Conservation (phyloP, 2,113 vertebrate genomes). For the Coptodon bakossiorum region DNA sequence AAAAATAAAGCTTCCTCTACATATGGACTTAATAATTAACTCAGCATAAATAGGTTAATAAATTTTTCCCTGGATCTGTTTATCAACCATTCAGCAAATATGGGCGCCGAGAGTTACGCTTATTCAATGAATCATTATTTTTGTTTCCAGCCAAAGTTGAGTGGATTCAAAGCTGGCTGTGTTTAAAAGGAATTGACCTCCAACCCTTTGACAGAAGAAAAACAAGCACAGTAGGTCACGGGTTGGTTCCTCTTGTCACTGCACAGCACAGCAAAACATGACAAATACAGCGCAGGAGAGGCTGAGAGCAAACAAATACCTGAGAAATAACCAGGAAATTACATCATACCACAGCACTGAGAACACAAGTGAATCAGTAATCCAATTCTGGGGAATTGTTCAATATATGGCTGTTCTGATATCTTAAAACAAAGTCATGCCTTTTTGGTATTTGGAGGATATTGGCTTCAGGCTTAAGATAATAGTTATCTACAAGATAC, state of each 20-base stretch:
- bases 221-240: constrained; percentile 66
- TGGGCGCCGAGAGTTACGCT: not conserved
- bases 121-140: constrained; percentile 39
- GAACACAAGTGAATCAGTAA: constrained; percentile 62
- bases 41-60: constrained; percentile 36
- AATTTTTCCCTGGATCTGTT: constrained; percentile 3
- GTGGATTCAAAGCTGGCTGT: constrained; percentile 31
- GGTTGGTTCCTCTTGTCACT: constrained; percentile 55
- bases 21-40: constrained; percentile 58
- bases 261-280: constrained; percentile 36
- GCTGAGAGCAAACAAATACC: constrained; percentile 58
- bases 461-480: constrained; percentile 36
- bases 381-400: constrained; percentile 31
- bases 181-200: constrained; percentile 62
- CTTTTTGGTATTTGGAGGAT: constrained; percentile 33
- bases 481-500: constrained; percentile 28
- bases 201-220: constrained; percentile 53
- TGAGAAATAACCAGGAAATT: constrained; percentile 65
- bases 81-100: constrained; percentile 21
- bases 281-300: constrained; percentile 28
- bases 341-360: constrained; percentile 48
- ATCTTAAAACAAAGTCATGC: not conserved
- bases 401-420: constrained; percentile 23
- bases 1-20: constrained; percentile 35
- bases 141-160: constrained; percentile 30